Base-by-base conservation (phyloP, 2,113 vertebrate species). In the Halcyon senegalensis region DNA sequence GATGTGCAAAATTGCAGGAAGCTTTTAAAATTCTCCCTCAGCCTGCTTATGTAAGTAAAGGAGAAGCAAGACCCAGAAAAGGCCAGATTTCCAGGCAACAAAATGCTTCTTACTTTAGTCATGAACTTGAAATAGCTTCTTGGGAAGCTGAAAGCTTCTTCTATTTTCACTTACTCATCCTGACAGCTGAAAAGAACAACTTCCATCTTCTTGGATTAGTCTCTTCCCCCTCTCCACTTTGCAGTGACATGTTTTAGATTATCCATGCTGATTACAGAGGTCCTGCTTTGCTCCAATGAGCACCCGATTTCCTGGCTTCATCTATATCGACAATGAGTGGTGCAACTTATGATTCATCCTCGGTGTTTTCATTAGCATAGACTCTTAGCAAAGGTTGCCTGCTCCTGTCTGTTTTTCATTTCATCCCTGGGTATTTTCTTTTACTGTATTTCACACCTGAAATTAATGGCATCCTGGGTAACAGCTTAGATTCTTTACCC, bases 101-200 rank as follows among this genome's bases (percentile, higher is more conserved):
- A 80, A 84, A 69, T 37, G 6, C 6, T 84, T 44, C 41, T 72
- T 64, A 17, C 11, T 90, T 88, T 37, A 82, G 33, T 41, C n/a
- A 76, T 31, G 44, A 68, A 33, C 51, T 91, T 82, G 51, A 78
- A 89, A 91, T 56, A 70, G 2, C 43, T 75, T 68, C 28, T 62
- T 72, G 37, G 90, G 68, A 73, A 78, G 48, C 30, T 72, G 56
- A 84, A 92, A 86, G 50, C 6, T 84, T 51, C 55, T 84, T 66
- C 85, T 67, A 25, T 84, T 88, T 94, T 84, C 77, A 59, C 37
- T 92, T 91, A 84, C 59, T 94, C 76, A 84, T 43, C 68, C 82
- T 85, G 89, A 53, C 35, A 88, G 69, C 60, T 91, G 62, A 91
- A 94, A 95, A 51, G 25, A 95, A 27, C 46, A 63, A 59, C 0